phyloP scores from a whole-genome alignment of 2,888 invertebrate genomes.

The Eurytoma adleriae region DNA sequence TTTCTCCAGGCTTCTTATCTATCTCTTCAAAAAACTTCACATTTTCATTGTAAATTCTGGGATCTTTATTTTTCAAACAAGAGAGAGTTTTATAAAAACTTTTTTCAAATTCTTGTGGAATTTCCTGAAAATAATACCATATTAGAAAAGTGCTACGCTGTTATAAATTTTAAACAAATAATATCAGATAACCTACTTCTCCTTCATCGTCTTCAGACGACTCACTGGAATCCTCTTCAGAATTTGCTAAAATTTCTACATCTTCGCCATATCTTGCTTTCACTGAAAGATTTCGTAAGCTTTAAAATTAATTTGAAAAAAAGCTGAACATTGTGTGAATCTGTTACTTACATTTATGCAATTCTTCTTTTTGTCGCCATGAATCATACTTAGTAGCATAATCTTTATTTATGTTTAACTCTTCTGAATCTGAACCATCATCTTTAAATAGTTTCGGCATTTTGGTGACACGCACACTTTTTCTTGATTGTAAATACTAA shows the following conservation, averaged over 20 bases:
- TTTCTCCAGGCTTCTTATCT: slow-evolving; percentile 51
- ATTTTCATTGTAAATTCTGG: slow-evolving; percentile 89
- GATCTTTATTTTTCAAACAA: slow-evolving; percentile 91
- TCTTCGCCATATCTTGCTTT: slow-evolving; percentile 86
- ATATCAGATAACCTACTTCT: slow-evolving; percentile 68
- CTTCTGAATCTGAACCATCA: slow-evolving; percentile 77
- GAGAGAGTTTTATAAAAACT: slow-evolving; percentile 92
- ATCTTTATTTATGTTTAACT: slow-evolving; percentile 84
- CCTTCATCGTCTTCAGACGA: slow-evolving; percentile 82
- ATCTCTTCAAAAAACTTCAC: slow-evolving; percentile 82
- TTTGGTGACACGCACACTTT: slow-evolving; percentile 49
- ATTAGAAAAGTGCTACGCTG: neutral
- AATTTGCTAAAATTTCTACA: slow-evolving; percentile 72
- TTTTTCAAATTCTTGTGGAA: slow-evolving; percentile 83
- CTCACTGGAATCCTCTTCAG: slow-evolving; percentile 75
- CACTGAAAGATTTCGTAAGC: slow-evolving; percentile 75
- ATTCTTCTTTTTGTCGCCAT: slow-evolving; percentile 91
- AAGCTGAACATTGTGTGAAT: slow-evolving; percentile 7
- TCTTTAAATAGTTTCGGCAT: slow-evolving; percentile 78
- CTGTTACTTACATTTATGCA: slow-evolving; percentile 84
- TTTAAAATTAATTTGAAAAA: slow-evolving; percentile 62
- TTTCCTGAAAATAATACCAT: slow-evolving; percentile 32
- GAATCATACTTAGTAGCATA: slow-evolving; percentile 91
- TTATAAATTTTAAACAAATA: neutral
- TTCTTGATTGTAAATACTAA: too few relatives aligned